Conservation (phyloP, 1,140 invertebrate species). For the Macrotrachela quadricornifera region DNA sequence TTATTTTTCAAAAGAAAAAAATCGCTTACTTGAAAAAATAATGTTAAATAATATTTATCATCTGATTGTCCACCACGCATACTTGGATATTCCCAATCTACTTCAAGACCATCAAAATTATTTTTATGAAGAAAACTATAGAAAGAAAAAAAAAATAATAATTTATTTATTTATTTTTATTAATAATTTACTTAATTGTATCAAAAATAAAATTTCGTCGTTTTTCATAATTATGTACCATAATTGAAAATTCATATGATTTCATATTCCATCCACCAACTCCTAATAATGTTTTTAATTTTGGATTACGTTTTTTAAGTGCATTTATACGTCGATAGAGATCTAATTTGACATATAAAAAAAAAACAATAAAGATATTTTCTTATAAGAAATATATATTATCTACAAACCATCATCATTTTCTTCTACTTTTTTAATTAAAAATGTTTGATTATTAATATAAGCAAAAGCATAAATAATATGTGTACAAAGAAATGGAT, state of each 20-base stretch:
- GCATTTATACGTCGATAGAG: conserved; percentile 47
- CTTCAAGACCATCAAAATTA: conserved; percentile 80
- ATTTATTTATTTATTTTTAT: not conserved
- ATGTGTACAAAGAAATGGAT: conserved; percentile 64
- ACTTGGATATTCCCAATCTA: conserved; percentile 89
- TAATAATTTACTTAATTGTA: conserved; percentile 41
- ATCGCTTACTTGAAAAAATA: conserved; percentile 46
- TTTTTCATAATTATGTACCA: conserved; percentile 13
- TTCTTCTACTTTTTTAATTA: conserved; percentile 60
- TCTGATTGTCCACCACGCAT: conserved; percentile 67
- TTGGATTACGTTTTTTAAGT: conserved; percentile 74
- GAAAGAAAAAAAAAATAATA: conserved; percentile 12
- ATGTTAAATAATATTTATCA: conserved; percentile 68
- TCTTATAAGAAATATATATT: not conserved
- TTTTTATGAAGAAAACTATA: conserved; percentile 56
- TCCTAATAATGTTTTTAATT: conserved; percentile 67
- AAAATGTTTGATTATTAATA: conserved; percentile 37
- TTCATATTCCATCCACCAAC: conserved; percentile 69
- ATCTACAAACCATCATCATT: conserved; percentile 42
- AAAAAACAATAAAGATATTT: not conserved
- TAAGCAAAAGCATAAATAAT: conserved; percentile 77
- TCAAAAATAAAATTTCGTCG: conserved; percentile 15
- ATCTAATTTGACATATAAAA: not conserved
- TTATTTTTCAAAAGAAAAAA: too few relatives aligned
- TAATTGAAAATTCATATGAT: conserved; percentile 44